A percentile compares a stretch with the other conserved stretches of the same genome.
Conservation (phyloP, 2,113 vertebrate genomes). For the Gnathonemus echidnorhynchus region DNA sequence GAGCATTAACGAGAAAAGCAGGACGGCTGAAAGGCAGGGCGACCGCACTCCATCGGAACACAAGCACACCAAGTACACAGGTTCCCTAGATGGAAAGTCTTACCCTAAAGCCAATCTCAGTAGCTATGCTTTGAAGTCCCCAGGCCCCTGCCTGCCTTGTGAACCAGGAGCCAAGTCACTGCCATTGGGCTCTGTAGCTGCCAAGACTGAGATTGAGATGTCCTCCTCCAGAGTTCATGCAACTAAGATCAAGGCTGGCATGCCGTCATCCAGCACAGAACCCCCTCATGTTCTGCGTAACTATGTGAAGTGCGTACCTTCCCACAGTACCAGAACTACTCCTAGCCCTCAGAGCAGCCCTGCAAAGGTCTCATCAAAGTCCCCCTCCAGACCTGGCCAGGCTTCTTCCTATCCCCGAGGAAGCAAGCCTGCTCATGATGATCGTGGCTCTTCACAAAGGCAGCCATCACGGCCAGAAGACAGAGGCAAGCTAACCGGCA, state of each 20-base stretch:
- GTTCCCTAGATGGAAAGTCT: constrained; percentile 24
- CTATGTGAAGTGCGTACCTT: constrained; percentile 46
- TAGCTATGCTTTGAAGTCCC: constrained; percentile 60
- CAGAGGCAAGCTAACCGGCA: constrained; percentile 55
- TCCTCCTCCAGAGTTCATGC: constrained; percentile 43
- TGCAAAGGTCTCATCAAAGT: constrained; percentile 63
- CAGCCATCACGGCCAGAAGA: constrained; percentile 48
- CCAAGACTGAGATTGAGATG: constrained; percentile 43
- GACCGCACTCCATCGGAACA: constrained; percentile 17
- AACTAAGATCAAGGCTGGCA: constrained; percentile 50
- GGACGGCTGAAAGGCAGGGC: constrained; percentile 21
- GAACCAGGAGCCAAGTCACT: constrained; percentile 51
- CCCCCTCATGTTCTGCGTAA: constrained; percentile 35
- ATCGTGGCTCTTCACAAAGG: constrained; percentile 20
- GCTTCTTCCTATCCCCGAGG: constrained; percentile 29
- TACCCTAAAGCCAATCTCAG: constrained; percentile 25
- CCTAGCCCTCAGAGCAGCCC: constrained; percentile 63
- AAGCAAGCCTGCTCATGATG: constrained; percentile 29
- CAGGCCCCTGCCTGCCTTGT: constrained; percentile 37
- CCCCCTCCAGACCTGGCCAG: constrained; percentile 54
- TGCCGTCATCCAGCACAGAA: constrained; percentile 35
- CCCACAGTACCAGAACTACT: constrained; percentile 37
- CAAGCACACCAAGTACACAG: constrained; percentile 21
- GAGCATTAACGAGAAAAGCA: constrained; percentile 21
- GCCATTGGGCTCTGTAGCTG: constrained; percentile 53